A percentile compares a stretch with the other conserved stretches of the same genome.
Conservation (phyloP, 2,888 invertebrate species). For the Cryptosula pallasiana region DNA sequence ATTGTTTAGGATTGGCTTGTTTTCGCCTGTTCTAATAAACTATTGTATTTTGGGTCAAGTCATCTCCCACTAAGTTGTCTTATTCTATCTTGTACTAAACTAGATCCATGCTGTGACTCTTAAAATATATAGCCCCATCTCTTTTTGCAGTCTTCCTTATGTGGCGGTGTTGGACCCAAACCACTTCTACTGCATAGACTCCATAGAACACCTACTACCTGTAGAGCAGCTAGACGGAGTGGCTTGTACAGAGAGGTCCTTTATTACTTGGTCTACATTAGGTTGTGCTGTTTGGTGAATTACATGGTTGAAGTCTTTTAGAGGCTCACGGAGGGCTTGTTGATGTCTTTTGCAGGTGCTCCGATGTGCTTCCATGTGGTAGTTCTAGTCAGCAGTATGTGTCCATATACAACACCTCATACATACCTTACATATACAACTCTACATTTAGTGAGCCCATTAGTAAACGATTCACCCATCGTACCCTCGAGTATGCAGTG, state of each 20-base stretch:
- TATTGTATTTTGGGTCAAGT: too few relatives aligned
- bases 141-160: not conserved
- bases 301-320: too few relatives aligned
- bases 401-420: slow-evolving; percentile 2
- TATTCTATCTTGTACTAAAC: too few relatives aligned
- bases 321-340: too few relatives aligned
- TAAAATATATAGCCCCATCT: not conserved
- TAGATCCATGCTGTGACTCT: not conserved
- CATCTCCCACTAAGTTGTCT: too few relatives aligned
- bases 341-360: not conserved
- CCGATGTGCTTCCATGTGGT: not conserved
- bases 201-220: not conserved
- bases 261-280: too few relatives aligned
- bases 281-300: too few relatives aligned
- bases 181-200: not conserved
- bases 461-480: not conserved
- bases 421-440: not conserved
- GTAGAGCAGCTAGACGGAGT: not conserved
- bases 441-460: not conserved
- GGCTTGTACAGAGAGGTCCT: not conserved
- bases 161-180: not conserved
- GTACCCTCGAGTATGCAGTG: not conserved
- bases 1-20: too few relatives aligned
- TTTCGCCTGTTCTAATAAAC: too few relatives aligned
- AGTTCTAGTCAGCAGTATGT: not conserved